Evolutionary conservation across 1,140 invertebrate species (phyloP), one percentile per base, ranked within the genome.

Genomic region (Panagrolaimus sp.): DNA sequence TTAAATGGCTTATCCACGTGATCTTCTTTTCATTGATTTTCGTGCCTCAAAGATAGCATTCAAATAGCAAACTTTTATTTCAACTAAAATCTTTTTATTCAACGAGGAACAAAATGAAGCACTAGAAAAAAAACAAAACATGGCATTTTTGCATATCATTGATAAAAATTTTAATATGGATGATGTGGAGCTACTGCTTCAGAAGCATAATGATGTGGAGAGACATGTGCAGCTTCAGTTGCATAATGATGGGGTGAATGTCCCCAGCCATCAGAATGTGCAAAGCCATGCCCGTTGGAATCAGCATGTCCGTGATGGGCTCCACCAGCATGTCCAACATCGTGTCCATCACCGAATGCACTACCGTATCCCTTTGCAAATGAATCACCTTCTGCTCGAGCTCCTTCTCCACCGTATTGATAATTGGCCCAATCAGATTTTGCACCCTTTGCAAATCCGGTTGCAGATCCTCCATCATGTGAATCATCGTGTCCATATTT

Each of bases 331-430:
- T 32, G 28, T 8, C 63, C 63, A 15, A 21, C 10, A 64, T 64
- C 38, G 8, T 64, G 43, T 32, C 63, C 63, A 64, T 64, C 63
- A 38, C 63, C 63, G 63, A 64, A 32, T 24, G 63, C 63, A 38
- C 14, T 64, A 21, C 63, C 63, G 63, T 64, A 64, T 32, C 63
- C 26, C 17, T 64, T 64, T 17, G 63, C 28, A 32, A n/a, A 64
- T n/a, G 63, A 10, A 38, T 32, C 38, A 38, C 28, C 28, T 14
- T 64, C 63, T 15, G 63, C 63, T 43, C 38, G 28, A 17, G 17
- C 28, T 12, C 63, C 63, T 64, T 64, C 28, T 9, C 63, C 63
- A 43, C 63, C 63, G 10, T 64, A 64, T 38, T 64, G 43, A 28
- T 64, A 64, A 28, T 64, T 64, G 14, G 63, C 63, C 28, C 28